These are phyloP conservation scores for Sebastes oblongus DNA, from an alignment of 2,797 vertebrate species.

Conservation along the genomic window DNA sequence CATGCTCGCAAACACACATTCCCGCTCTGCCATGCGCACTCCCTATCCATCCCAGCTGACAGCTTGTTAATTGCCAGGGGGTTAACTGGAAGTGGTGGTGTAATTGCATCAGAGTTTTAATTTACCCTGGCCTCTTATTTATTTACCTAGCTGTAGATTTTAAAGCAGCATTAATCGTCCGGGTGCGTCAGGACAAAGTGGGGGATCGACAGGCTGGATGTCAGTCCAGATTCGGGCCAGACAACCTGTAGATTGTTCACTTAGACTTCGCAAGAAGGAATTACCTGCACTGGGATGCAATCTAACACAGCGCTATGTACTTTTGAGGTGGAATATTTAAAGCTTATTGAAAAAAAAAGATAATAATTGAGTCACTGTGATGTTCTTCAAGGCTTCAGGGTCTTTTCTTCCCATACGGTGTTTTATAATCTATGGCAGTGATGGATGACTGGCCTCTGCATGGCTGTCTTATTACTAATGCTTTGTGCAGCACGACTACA, in stretches of 20 bases:
- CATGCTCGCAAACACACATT: conserved; percentile 34
- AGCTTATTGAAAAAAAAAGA: conserved; percentile 22
- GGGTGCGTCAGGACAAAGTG: conserved; percentile 57
- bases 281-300: conserved; percentile 2
- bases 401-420: conserved; percentile 37
- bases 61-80: conserved; percentile 82
- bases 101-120: conserved; percentile 85
- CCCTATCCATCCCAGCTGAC: conserved; percentile 77
- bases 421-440: conserved; percentile 61
- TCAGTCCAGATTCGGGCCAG: conserved; percentile 32
- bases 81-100: conserved; percentile 84
- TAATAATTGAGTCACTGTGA: conserved; percentile 38
- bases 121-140: conserved; percentile 80
- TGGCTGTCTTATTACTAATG: conserved; percentile 60
- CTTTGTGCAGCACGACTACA: conserved; percentile 36
- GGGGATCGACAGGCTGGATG: conserved; percentile 58
- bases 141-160: conserved; percentile 73
- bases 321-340: conserved; percentile 25
- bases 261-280: not conserved
- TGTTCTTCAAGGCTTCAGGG: conserved; percentile 36
- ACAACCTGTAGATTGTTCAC: conserved; percentile 31
- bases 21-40: conserved; percentile 27
- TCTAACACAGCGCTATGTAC: not conserved
- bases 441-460: conserved; percentile 54
- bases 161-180: conserved; percentile 76